phyloP scores from a whole-genome alignment of 2,888 invertebrate species.

The Melinopterus prodromus region DNA sequence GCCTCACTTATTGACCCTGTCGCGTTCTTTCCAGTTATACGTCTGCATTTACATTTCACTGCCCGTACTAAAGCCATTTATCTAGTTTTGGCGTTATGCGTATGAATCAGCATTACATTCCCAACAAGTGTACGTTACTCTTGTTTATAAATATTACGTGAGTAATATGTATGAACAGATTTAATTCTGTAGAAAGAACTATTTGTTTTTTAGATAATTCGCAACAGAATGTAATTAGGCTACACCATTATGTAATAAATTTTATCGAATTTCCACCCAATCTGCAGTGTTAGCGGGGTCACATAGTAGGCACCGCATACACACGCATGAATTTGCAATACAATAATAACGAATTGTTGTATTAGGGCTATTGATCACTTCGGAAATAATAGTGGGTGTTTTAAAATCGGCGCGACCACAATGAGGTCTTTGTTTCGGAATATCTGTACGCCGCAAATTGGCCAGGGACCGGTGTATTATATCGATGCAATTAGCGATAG shows the following conservation, averaged over 20 bases:
- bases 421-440: not conserved
- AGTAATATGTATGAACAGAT: too few relatives aligned
- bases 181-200: too few relatives aligned
- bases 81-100: too few relatives aligned
- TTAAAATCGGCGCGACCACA: not conserved
- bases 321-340: not conserved
- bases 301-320: not conserved
- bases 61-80: too few relatives aligned
- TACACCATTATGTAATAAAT: not conserved
- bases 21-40: too few relatives aligned
- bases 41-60: too few relatives aligned
- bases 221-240: not conserved
- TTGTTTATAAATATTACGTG: too few relatives aligned
- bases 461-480: not conserved
- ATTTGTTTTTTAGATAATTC: too few relatives aligned
- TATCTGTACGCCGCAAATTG: not conserved
- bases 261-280: not conserved
- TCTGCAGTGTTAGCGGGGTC: not conserved
- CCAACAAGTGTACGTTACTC: too few relatives aligned
- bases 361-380: not conserved
- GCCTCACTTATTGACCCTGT: too few relatives aligned
- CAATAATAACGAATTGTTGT: conserved; percentile 4
- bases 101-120: too few relatives aligned
- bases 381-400: conserved; percentile 4
- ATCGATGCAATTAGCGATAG: not conserved